phyloP scores from a whole-genome alignment of 2,113 vertebrate genomes.

The Okapia johnstoni region DNA sequence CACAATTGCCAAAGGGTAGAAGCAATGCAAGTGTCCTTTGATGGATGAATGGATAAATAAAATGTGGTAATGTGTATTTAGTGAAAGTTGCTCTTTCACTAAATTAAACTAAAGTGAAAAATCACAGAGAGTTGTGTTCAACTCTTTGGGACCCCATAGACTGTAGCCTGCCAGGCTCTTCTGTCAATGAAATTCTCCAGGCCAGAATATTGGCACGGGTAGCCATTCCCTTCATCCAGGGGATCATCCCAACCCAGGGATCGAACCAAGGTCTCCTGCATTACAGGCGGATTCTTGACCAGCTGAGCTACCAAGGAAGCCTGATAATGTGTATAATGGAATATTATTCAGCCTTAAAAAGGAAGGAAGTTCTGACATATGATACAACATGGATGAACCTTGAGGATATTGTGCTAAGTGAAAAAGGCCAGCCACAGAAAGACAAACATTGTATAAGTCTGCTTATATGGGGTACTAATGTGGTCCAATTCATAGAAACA shows the following conservation, averaged over 20 bases:
- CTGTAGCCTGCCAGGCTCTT: neutral
- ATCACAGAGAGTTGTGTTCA: neutral
- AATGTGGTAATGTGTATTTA: neutral
- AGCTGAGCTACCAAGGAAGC: neutral
- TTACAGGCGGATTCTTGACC: neutral
- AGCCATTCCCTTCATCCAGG: neutral
- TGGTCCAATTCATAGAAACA: neutral
- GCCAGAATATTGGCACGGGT: neutral
- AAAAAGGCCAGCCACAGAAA: neutral
- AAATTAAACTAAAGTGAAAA: neutral
- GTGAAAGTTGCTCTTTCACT: neutral
- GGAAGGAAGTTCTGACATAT: neutral
- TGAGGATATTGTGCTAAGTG: neutral
- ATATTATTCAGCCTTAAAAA: neutral
- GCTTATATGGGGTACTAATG: neutral
- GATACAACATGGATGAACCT: neutral
- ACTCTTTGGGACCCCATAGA: neutral
- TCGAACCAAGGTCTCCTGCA: neutral
- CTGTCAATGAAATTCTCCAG: neutral
- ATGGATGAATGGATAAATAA: neutral
- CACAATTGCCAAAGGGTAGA: neutral
- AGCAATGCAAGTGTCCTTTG: neutral
- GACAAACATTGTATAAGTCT: neutral
- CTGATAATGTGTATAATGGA: neutral
- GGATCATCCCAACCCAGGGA: neutral